phyloP scores from a whole-genome alignment of 2,113 vertebrate genomes.

The Ovis canadensis region DNA sequence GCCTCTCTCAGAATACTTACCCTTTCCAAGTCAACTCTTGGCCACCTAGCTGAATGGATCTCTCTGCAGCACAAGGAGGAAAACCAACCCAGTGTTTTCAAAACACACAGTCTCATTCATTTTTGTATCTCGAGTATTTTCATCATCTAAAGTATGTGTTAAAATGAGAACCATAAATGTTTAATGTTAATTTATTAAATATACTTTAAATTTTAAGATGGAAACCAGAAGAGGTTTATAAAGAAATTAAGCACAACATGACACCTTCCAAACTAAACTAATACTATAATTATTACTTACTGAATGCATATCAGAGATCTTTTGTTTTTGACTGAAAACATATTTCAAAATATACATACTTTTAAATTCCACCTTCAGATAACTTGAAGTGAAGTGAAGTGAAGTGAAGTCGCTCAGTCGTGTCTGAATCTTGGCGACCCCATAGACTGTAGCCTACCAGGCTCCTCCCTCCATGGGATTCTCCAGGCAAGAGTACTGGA shows the following conservation, averaged over 20 bases:
- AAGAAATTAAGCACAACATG: neutral
- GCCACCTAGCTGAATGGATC: fast-evolving
- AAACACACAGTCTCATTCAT: neutral
- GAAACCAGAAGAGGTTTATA: neutral
- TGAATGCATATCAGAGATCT: neutral
- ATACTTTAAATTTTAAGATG: neutral
- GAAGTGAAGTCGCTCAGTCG: too few species aligned
- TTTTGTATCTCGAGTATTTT: neutral
- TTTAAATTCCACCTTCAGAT: neutral
- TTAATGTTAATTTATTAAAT: neutral
- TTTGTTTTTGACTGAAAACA: neutral
- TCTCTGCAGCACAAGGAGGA: neutral
- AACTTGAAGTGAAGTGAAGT: neutral
- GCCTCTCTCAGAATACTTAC: neutral
- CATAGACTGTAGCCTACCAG: too few species aligned
- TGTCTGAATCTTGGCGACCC: too few species aligned
- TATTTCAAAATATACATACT: neutral
- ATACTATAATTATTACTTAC: neutral
- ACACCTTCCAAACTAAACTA: neutral
- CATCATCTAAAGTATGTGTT: neutral
- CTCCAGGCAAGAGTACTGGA: too few species aligned
- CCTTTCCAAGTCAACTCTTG: neutral
- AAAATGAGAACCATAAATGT: neutral
- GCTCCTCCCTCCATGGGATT: too few species aligned
- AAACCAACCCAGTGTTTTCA: neutral